These are phyloP conservation scores for Indri indri DNA, from an alignment of 2,113 vertebrate genomes.

Conservation along the genomic window DNA sequence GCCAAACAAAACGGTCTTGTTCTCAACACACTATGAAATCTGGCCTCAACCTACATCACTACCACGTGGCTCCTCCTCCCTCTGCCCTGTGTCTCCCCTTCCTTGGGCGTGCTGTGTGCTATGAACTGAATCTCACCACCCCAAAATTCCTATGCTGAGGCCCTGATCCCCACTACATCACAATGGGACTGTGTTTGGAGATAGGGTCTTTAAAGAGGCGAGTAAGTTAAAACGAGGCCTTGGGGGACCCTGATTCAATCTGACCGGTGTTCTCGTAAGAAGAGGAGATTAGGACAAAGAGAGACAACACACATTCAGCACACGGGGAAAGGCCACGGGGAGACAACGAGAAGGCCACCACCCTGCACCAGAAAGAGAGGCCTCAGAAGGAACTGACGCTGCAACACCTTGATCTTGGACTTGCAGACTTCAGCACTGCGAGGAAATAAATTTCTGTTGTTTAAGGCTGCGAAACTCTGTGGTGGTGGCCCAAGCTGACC, in stretches of 20 bases:
- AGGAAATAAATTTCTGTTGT: background rate
- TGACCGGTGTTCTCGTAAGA: background rate
- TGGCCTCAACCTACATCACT: too few species aligned
- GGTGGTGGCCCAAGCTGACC: background rate
- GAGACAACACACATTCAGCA: fast-evolving
- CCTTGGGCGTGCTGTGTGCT: background rate
- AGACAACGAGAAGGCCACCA: background rate
- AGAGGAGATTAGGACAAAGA: background rate
- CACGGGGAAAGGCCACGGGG: fast-evolving
- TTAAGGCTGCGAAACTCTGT: background rate
- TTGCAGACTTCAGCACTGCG: background rate
- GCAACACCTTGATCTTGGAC: too few species aligned
- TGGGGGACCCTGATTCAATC: too few species aligned
- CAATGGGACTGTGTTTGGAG: background rate
- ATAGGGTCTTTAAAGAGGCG: background rate
- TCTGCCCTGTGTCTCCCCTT: background rate
- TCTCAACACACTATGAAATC: too few species aligned
- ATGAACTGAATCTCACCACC: background rate
- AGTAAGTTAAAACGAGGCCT: background rate
- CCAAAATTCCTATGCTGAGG: background rate
- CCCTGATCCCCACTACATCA: too few species aligned
- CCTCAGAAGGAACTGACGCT: background rate
- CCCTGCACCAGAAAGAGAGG: background rate
- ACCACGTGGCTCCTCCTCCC: too few species aligned
- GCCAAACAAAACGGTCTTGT: too few species aligned